Base-by-base conservation (phyloP, 2,888 invertebrate genomes). In the Abrostola tripartita region DNA sequence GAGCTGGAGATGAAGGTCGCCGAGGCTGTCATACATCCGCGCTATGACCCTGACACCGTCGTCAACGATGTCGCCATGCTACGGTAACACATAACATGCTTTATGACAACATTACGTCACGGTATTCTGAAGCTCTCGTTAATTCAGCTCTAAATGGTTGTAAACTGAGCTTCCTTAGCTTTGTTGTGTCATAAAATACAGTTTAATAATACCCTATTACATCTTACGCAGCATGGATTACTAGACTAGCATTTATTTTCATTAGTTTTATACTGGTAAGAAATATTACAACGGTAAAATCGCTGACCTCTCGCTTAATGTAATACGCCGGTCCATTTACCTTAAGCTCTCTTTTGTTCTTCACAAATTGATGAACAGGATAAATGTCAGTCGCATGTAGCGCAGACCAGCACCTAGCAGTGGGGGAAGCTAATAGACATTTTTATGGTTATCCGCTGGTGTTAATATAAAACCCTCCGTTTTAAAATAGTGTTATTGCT, bases 51-150 rank as follows among this genome's bases (percentile, higher is more conserved):
- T 58, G 96, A 97, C 74, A 98, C 98, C 0, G 98, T 99, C 41
- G 97, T 98, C 88, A 98, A 98, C 87, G 99, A 99, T 87, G 97
- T 99, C 56, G 99, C 98, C 4, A 93, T 99, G 80, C 91, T 99
- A 62, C 96, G 97, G 96, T 96, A 82, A 40, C 40, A 60, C 60
- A 61, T 50, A 61, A 47, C 24, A 37, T 57, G 14, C 37, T 62
- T 67, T 68, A 71, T 56, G 52, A 51, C 37, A 35, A 14, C 47
- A 67, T 68, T 66, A 65, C 54, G 52, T 61, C 61, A 65, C 49
- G 37, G n/a, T 50, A 65, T 59, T 68, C 47, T 66, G 57, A 37
- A 12, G n/a, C 42, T 37, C 42, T 53, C 37, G 14, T 56, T 66
- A 73, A 73, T 68, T 73, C 49, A 35, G 38, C 12, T 54, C 52